Percentiles rank a stretch among this genome's conserved stretches.
Conservation (phyloP, 2,888 invertebrate species). For the Dolichopus griseipennis region DNA sequence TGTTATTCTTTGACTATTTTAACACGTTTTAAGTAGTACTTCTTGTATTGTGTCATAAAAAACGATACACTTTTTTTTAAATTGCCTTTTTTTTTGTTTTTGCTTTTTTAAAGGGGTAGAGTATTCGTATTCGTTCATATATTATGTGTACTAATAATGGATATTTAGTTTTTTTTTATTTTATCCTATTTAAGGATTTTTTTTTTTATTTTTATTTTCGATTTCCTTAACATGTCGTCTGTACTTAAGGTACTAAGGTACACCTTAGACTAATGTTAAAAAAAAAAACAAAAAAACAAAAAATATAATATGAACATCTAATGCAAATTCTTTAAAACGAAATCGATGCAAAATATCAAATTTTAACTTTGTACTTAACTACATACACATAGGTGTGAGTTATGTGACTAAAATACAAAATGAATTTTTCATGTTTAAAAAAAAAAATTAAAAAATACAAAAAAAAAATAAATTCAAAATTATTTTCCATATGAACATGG, state of each 20-base stretch:
- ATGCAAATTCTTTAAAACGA: slow-evolving; percentile 4
- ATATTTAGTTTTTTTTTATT: neutral
- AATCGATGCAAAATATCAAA: slow-evolving; percentile 2
- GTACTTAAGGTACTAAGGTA: neutral
- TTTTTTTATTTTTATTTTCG: neutral
- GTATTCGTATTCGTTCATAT: too few relatives aligned
- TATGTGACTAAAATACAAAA: slow-evolving; percentile 1
- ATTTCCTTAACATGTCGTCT: neutral
- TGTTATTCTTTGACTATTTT: neutral
- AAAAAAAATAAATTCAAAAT: too few relatives aligned
- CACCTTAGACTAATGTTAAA: neutral
- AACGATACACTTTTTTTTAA: too few relatives aligned
- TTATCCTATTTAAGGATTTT: neutral
- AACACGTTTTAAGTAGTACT: neutral
- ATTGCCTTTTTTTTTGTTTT: too few relatives aligned
- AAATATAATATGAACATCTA: neutral
- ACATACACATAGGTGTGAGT: neutral
- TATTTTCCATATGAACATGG: too few relatives aligned
- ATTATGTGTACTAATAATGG: neutral
- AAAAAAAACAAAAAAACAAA: neutral
- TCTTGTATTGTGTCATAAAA: neutral
- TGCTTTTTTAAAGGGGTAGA: too few relatives aligned
- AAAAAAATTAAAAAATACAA: neutral
- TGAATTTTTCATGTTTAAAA: neutral
- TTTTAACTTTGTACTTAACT: neutral